Conservation (phyloP, 2,113 vertebrate species). For the Synodontis membranacea region DNA sequence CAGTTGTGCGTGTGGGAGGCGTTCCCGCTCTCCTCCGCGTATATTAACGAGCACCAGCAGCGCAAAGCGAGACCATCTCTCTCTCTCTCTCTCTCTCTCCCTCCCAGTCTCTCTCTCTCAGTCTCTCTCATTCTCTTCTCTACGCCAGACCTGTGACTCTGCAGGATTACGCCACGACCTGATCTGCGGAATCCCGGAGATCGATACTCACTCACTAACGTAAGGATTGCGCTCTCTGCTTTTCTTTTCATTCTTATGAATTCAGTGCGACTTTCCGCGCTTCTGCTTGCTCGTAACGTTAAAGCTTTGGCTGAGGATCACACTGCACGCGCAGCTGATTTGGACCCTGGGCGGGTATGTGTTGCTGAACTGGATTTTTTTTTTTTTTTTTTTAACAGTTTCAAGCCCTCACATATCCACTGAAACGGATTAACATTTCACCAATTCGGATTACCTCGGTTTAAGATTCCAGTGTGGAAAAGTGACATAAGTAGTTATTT, state of each 20-base stretch:
- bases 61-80: constrained; percentile 27
- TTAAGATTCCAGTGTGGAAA: background rate
- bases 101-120: constrained; percentile 7
- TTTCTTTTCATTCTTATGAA: background rate
- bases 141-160: background rate
- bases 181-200: background rate
- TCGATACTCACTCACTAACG: background rate
- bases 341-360: background rate
- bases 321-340: background rate
- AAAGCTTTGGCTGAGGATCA: background rate
- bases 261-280: background rate
- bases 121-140: background rate
- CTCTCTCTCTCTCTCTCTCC: background rate
- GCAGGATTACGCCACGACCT: constrained; percentile 2
- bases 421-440: background rate
- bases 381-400: background rate
- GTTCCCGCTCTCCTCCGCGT: constrained; percentile 47
- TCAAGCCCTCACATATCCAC: background rate
- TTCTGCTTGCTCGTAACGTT: background rate
- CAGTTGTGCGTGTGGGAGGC: constrained; percentile 51
- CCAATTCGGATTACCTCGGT: background rate
- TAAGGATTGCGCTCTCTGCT: background rate
- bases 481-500: background rate
- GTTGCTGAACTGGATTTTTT: background rate
- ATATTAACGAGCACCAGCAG: constrained; percentile 57